Percentiles rank a stretch among this genome's conserved stretches.
Evolutionary conservation across 2,888 invertebrate species (phyloP).

Genomic region (Empis stercorea): DNA sequence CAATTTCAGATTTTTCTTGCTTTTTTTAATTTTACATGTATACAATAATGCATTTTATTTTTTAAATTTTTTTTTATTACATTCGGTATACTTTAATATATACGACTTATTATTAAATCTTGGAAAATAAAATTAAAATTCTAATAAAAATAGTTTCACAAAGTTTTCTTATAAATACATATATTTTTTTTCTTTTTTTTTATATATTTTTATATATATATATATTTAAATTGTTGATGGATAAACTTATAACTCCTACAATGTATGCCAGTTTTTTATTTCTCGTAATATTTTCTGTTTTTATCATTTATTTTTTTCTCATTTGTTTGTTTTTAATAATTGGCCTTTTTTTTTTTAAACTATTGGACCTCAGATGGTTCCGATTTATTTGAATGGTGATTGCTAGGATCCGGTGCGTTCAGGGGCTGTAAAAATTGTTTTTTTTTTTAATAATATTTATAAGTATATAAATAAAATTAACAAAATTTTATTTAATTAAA

Average conservation of each 20-base stretch:
- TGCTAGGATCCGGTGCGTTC: conserved; percentile 71
- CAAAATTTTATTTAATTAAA: no score
- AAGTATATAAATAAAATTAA: no score
- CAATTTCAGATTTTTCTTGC: not conserved
- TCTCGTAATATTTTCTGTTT: conserved; percentile 3
- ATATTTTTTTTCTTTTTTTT: not conserved
- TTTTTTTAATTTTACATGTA: not conserved
- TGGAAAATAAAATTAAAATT: conserved; percentile 1
- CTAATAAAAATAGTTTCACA: conserved; percentile 3
- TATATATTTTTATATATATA: no score
- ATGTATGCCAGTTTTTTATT: not conserved
- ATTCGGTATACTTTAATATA: not conserved
- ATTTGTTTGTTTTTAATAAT: conserved; percentile 8
- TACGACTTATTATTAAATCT: not conserved
- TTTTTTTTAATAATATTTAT: not conserved
- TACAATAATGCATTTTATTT: not conserved
- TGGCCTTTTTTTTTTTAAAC: conserved; percentile 23
- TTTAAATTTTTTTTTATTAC: not conserved
- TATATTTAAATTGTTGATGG: not conserved
- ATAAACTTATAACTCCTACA: not conserved
- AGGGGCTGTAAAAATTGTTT: conserved; percentile 48
- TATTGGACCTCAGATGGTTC: conserved; percentile 77
- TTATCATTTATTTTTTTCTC: conserved; percentile 13
- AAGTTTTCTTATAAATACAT: conserved; percentile 1
- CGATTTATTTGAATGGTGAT: conserved; percentile 65